Conservation (phyloP, 2,797 vertebrate species). For the Danio albolineatus region DNA sequence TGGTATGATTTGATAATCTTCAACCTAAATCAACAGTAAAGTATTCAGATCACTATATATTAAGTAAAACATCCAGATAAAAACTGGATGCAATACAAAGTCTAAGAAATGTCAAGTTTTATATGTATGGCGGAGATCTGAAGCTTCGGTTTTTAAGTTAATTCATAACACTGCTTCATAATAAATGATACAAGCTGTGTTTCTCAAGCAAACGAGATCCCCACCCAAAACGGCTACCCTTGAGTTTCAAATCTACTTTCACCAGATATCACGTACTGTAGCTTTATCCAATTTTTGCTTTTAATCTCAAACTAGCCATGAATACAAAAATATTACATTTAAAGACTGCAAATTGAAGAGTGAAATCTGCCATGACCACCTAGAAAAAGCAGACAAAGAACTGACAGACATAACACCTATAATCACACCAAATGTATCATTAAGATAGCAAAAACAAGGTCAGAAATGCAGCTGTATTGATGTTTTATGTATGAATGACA, state of each 20-base stretch:
- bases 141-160: too few species aligned
- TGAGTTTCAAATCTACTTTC: constrained; percentile 31
- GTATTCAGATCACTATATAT: neutral
- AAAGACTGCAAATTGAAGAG: constrained; percentile 3
- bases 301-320: constrained; percentile 2
- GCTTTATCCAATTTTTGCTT: constrained; percentile 2
- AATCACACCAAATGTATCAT: neutral
- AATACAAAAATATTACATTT: neutral
- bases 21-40: neutral
- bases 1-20: neutral
- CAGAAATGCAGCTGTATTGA: neutral
- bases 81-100: neutral
- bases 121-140: too few species aligned
- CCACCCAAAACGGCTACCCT: constrained; percentile 48
- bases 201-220: constrained; percentile 17
- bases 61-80: neutral
- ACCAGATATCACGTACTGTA: constrained; percentile 13
- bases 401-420: neutral
- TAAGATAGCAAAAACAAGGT: neutral
- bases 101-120: too few species aligned
- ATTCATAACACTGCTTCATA: neutral
- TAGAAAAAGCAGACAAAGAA: constrained; percentile 32
- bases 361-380: neutral
- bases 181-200: constrained; percentile 1
- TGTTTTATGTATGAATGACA: neutral